Percentiles rank a stretch among this genome's conserved stretches.
Conservation (phyloP, 1,140 invertebrate species). For the Drosophila navojoa region DNA sequence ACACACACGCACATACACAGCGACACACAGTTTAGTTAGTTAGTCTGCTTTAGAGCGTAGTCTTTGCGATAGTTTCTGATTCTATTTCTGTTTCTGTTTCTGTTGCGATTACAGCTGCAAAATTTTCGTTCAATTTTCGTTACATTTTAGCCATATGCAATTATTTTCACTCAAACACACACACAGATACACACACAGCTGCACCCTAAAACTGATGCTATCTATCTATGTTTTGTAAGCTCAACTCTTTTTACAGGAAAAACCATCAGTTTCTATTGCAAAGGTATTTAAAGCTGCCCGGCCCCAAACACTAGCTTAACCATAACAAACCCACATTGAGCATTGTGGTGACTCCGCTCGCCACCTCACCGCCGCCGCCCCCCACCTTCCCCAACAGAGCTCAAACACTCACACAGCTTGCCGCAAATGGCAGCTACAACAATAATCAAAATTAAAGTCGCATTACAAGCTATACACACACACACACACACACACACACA, state of each 20-base stretch:
- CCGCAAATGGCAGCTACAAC: conserved; percentile 33
- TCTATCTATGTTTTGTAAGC: conserved; percentile 72
- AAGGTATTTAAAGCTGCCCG: conserved; percentile 83
- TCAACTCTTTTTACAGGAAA: conserved; percentile 83
- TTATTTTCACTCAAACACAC: conserved; percentile 20
- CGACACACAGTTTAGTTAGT: conserved; percentile 20
- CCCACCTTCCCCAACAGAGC: background rate
- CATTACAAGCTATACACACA: conserved; percentile 37
- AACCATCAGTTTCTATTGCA: conserved; percentile 83
- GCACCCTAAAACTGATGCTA: conserved; percentile 24
- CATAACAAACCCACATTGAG: background rate
- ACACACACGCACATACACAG: conserved; percentile 9
- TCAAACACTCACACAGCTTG: conserved; percentile 15
- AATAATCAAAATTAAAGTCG: conserved; percentile 51
- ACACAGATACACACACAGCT: conserved; percentile 19
- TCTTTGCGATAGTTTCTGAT: conserved; percentile 12
- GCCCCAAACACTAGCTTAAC: conserved; percentile 16
- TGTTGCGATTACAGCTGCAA: conserved; percentile 33
- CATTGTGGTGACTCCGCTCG: background rate
- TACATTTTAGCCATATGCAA: conserved; percentile 28
- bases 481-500: conserved; percentile 21
- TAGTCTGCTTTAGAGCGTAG: background rate
- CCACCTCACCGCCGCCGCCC: background rate
- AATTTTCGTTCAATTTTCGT: conserved; percentile 32
- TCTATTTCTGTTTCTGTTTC: conserved; percentile 2